These are phyloP conservation scores for Noturus placidus DNA, from an alignment of 2,113 vertebrate genomes.

Conservation along the genomic window DNA sequence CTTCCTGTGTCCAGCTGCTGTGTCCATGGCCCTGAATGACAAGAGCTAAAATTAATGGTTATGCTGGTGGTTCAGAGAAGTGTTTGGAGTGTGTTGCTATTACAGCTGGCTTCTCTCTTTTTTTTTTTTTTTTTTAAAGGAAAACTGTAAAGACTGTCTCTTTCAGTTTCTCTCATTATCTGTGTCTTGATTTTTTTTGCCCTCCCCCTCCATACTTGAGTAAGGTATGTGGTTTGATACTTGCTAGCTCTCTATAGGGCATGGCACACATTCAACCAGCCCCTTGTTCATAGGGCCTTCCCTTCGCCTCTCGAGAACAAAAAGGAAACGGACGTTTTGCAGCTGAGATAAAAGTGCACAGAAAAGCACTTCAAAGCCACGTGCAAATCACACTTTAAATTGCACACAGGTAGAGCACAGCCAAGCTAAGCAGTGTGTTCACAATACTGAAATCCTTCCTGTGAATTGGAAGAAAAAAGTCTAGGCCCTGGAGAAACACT, in stretches of 20 bases:
- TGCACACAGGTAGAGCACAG: slow-evolving; percentile 44
- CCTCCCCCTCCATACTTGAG: neutral
- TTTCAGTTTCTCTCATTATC: slow-evolving; percentile 45
- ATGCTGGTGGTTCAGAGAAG: slow-evolving; percentile 74
- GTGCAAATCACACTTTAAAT: slow-evolving; percentile 16
- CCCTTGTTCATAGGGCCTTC: slow-evolving; percentile 26
- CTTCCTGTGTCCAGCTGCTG: slow-evolving; percentile 86
- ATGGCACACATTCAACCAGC: slow-evolving; percentile 42
- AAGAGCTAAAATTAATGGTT: slow-evolving; percentile 88
- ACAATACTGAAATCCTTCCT: slow-evolving; percentile 49
- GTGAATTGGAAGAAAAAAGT: slow-evolving; percentile 30
- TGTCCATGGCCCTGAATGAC: slow-evolving; percentile 79
- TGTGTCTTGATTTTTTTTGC: slow-evolving; percentile 29
- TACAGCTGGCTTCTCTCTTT: slow-evolving; percentile 69
- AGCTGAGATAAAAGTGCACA: slow-evolving; percentile 51
- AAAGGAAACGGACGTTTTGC: slow-evolving; percentile 54
- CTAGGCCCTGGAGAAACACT: slow-evolving; percentile 30
- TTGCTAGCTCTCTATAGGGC: slow-evolving; percentile 36
- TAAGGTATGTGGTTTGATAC: slow-evolving; percentile 10
- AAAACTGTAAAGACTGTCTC: slow-evolving; percentile 23
- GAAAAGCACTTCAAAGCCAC: slow-evolving; percentile 51
- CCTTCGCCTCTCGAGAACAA: slow-evolving; percentile 19
- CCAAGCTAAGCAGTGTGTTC: slow-evolving; percentile 35
- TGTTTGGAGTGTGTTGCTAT: slow-evolving; percentile 69
- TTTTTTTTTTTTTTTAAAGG: too few relatives aligned